phyloP scores from a whole-genome alignment of 2,113 vertebrate species.

The Ailurus styani region DNA sequence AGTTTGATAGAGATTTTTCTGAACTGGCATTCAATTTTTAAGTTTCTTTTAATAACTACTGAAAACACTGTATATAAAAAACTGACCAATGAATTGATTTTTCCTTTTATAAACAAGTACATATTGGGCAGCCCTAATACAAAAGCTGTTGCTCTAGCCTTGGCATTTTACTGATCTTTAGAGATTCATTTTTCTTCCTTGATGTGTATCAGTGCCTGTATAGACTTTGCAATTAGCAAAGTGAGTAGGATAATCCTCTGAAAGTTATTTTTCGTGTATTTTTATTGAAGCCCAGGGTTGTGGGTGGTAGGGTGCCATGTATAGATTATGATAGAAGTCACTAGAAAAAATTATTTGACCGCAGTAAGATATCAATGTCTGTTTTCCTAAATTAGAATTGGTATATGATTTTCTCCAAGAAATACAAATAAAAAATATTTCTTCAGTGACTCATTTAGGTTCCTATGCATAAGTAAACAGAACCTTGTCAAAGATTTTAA shows the following conservation, averaged over 20 bases:
- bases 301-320: not conserved
- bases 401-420: not conserved
- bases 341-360: not conserved
- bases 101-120: not conserved
- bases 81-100: not conserved
- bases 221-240: not conserved
- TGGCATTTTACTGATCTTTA: not conserved
- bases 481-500: not conserved
- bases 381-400: not conserved
- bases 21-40: not conserved
- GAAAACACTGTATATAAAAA: not conserved
- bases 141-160: not conserved
- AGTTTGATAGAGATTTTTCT: not conserved
- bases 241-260: not conserved
- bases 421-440: constrained; percentile 35
- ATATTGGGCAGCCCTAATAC: not conserved
- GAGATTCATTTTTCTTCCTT: not conserved
- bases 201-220: not conserved
- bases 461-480: not conserved
- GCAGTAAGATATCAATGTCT: not conserved
- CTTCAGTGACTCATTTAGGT: not conserved
- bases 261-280: not conserved
- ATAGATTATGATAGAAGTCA: not conserved
- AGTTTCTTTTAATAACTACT: not conserved
- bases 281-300: not conserved